phyloP scores from a whole-genome alignment of 2,797 vertebrate genomes.

The Leptoclinus maculatus region DNA sequence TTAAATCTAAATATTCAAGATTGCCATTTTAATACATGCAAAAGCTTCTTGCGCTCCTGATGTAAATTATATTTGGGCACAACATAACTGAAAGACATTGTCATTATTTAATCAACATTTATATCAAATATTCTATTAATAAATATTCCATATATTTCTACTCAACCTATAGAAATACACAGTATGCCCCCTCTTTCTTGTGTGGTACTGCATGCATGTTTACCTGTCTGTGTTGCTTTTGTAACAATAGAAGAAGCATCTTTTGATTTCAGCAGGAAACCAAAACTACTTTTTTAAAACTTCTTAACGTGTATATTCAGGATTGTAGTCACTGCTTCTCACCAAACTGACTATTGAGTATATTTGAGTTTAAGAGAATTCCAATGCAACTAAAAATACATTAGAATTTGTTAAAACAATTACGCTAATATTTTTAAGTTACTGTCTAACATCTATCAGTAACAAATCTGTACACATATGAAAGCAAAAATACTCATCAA shows the following conservation, averaged over 20 bases:
- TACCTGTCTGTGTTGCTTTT: conserved; percentile 42
- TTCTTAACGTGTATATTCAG: conserved; percentile 12
- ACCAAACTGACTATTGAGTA: not conserved
- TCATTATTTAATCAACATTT: not conserved
- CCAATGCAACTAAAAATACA: not conserved
- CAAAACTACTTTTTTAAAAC: not conserved
- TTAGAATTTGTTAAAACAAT: conserved; percentile 21
- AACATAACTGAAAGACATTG: conserved; percentile 8
- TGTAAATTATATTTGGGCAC: conserved; percentile 1
- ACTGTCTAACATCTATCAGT: not conserved
- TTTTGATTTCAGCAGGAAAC: conserved; percentile 35
- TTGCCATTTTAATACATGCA: conserved; percentile 3
- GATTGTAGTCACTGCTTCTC: not conserved
- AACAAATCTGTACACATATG: not conserved
- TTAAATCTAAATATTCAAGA: not conserved
- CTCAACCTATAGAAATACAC: conserved; percentile 26
- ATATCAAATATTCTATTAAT: conserved; percentile 13
- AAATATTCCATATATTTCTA: conserved; percentile 25
- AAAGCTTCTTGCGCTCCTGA: not conserved
- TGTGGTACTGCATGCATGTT: conserved; percentile 53
- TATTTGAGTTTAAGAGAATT: not conserved
- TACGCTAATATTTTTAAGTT: not conserved
- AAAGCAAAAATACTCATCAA: not conserved
- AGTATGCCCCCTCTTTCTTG: conserved; percentile 33
- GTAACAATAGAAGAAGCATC: conserved; percentile 22